Conservation (phyloP, 1,140 invertebrate genomes). For the Piezodorus guildinii region DNA sequence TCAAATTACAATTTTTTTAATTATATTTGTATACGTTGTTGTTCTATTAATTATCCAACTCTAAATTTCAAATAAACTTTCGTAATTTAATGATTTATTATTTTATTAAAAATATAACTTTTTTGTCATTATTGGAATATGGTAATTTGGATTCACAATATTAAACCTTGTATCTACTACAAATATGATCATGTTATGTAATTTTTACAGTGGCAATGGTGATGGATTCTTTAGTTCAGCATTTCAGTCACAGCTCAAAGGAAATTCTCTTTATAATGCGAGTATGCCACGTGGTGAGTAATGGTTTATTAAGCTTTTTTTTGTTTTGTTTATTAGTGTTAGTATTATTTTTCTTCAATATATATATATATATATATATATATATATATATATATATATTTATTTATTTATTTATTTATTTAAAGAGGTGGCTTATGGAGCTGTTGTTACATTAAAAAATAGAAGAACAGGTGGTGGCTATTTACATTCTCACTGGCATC, state of each 20-base stretch:
- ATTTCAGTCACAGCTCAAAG: slow-evolving; percentile 85
- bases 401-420: too few species aligned
- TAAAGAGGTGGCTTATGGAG: slow-evolving; percentile 75
- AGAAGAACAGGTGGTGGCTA: slow-evolving; percentile 89
- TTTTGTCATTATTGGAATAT: too few species aligned
- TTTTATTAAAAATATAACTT: too few species aligned
- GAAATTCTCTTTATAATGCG: slow-evolving; percentile 93
- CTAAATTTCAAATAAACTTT: too few species aligned
- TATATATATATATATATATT: too few species aligned
- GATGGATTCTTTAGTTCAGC: slow-evolving; percentile 96
- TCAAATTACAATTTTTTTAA: too few species aligned
- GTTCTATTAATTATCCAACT: too few species aligned
- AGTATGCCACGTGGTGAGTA: slow-evolving; percentile 66
- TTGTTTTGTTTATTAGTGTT: background rate
- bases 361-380: too few species aligned
- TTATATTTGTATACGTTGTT: too few species aligned
- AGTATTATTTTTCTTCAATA: background rate
- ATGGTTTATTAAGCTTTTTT: background rate
- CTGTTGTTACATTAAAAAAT: slow-evolving; percentile 84
- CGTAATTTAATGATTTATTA: too few species aligned
- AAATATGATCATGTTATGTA: slow-evolving; percentile 17
- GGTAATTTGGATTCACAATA: too few species aligned
- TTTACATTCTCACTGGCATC: slow-evolving; percentile 89
- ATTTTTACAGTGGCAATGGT: slow-evolving; percentile 67
- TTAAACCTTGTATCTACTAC: too few species aligned